A percentile compares a stretch with the other conserved stretches of the same genome.
Evolutionary conservation across 2,113 vertebrate species (phyloP).

Genomic region (Meriones unguiculatus): DNA sequence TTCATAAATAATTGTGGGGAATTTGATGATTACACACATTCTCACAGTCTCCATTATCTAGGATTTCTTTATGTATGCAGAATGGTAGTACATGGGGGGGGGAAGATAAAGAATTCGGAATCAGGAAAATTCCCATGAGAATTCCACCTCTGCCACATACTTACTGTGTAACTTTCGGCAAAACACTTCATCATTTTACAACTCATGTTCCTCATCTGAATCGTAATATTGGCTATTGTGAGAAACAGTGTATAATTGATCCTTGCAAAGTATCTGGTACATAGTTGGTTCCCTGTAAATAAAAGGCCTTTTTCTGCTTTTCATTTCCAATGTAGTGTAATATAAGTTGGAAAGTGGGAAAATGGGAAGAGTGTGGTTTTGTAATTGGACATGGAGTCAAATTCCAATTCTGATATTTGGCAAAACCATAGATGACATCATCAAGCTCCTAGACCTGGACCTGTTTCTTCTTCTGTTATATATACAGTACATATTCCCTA

Average conservation of each 20-base stretch:
- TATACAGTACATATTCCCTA: neutral
- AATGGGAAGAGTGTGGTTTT: constrained; percentile 43
- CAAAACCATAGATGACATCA: constrained; percentile 18
- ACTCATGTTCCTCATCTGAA: constrained; percentile 63
- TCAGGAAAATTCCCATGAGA: neutral
- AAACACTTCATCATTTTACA: constrained; percentile 35
- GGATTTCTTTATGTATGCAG: neutral
- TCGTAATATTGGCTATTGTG: neutral
- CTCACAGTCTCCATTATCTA: constrained; percentile 45
- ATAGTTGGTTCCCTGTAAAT: constrained; percentile 36
- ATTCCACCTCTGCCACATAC: constrained; percentile 15
- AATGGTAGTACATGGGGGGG: neutral
- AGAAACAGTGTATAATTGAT: constrained; percentile 36
- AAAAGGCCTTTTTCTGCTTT: neutral
- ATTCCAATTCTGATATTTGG: constrained; percentile 22
- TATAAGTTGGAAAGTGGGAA: neutral
- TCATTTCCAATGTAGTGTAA: constrained; percentile 5
- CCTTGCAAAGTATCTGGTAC: neutral
- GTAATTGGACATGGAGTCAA: neutral
- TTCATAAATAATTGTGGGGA: constrained; percentile 35
- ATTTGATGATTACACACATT: constrained; percentile 20
- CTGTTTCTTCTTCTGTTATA: constrained; percentile 47
- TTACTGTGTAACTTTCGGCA: constrained; percentile 6
- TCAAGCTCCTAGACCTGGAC: constrained; percentile 18
- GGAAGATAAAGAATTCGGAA: constrained; percentile 7